These are phyloP conservation scores for Apotomis capreana DNA, from an alignment of 2,888 invertebrate species.

Conservation along the genomic window DNA sequence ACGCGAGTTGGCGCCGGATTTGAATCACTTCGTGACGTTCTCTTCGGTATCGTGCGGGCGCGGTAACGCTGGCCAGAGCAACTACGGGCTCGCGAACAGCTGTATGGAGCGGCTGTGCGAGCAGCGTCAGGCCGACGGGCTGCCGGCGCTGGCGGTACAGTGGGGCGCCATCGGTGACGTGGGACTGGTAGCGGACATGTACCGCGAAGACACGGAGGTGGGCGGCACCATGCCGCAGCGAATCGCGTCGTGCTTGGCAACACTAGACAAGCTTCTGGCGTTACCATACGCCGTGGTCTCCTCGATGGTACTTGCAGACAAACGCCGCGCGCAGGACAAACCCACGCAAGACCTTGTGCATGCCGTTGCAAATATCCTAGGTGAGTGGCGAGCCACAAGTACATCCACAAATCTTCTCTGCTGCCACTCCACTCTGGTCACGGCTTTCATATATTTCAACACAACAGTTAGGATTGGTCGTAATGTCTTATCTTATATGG, in stretches of 20 bases:
- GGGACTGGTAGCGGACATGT: slow-evolving; percentile 1
- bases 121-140: slow-evolving; percentile 90
- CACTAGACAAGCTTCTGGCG: slow-evolving; percentile 95
- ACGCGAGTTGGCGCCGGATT: slow-evolving; percentile 88
- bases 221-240: slow-evolving; percentile 97
- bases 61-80: slow-evolving; percentile 97
- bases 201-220: neutral
- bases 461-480: too few relatives aligned
- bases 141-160: slow-evolving; percentile 95
- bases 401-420: too few relatives aligned
- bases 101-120: too few relatives aligned
- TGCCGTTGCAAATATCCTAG: slow-evolving; percentile 86
- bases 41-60: slow-evolving; percentile 99
- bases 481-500: too few relatives aligned
- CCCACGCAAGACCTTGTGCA: slow-evolving; percentile 85
- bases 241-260: slow-evolving; percentile 95
- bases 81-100: slow-evolving; percentile 98
- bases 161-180: slow-evolving; percentile 95
- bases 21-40: slow-evolving; percentile 97
- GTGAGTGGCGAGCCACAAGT: too few relatives aligned
- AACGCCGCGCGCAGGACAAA: slow-evolving; percentile 84
- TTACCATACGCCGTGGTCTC: slow-evolving; percentile 92
- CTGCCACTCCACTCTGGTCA: too few relatives aligned
- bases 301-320: slow-evolving; percentile 94
- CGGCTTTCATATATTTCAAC: too few relatives aligned